Evolutionary conservation across 2,113 vertebrate species (phyloP).

Genomic region (Platichthys stellatus): DNA sequence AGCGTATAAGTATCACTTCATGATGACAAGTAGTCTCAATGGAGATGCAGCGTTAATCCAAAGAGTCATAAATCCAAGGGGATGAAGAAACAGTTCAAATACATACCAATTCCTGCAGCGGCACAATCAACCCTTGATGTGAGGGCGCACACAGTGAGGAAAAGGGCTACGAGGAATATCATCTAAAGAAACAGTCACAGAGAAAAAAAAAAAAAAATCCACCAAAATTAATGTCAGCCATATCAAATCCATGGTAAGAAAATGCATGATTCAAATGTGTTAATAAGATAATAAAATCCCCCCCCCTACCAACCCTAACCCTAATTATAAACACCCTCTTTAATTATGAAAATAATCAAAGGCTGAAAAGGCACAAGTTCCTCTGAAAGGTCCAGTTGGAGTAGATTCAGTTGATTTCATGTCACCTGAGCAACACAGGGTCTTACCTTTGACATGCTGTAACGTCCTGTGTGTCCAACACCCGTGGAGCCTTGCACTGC

Average conservation of each 20-base stretch:
- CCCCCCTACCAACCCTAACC: no score
- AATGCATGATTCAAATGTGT: neutral
- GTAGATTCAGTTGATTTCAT: neutral
- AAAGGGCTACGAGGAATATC: slow-evolving; percentile 24
- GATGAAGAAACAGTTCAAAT: accelerated
- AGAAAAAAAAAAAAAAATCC: neutral
- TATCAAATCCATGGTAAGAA: neutral
- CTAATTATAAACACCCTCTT: no score
- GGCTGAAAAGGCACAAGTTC: neutral
- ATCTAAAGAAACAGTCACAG: slow-evolving; percentile 41
- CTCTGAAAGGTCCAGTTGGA: neutral
- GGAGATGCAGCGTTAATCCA: neutral
- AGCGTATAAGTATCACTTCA: neutral
- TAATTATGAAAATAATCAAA: neutral
- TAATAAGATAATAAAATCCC: no score
- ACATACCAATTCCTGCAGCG: accelerated
- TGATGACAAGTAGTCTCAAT: neutral
- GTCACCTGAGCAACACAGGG: neutral
- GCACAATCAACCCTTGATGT: slow-evolving; percentile 3
- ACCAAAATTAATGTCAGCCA: neutral
- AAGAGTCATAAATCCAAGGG: neutral
- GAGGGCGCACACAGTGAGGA: slow-evolving; percentile 23
- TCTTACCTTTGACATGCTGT: neutral
- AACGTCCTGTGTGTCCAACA: neutral
- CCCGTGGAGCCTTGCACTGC: neutral